Evolutionary conservation across 1,140 invertebrate species (phyloP).

Genomic region (Augochlora pura): DNA sequence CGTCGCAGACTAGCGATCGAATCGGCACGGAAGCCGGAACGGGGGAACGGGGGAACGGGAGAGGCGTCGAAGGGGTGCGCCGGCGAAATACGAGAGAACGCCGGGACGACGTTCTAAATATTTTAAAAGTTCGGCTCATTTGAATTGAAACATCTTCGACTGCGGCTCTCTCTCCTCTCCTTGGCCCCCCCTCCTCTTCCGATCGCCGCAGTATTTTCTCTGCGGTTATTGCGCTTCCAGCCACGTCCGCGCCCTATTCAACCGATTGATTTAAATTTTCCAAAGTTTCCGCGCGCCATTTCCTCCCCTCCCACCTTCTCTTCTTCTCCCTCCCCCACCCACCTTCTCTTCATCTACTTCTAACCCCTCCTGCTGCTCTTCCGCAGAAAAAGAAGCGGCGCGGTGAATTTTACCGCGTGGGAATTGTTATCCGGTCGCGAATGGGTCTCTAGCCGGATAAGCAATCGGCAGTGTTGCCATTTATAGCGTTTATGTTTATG

Average conservation of each 20-base stretch:
- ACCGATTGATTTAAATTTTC: conserved; percentile 66
- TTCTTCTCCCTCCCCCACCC: too few relatives aligned
- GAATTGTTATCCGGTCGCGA: background rate
- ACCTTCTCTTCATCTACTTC: too few relatives aligned
- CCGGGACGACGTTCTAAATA: conserved; percentile 64
- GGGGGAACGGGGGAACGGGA: background rate
- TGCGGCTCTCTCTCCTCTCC: conserved; percentile 17
- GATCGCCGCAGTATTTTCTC: conserved; percentile 51
- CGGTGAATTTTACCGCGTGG: background rate
- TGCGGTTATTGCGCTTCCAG: conserved; percentile 58
- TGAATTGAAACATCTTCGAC: conserved; percentile 69
- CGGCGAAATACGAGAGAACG: conserved; percentile 18
- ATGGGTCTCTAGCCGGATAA: background rate
- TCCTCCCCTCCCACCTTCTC: too few relatives aligned
- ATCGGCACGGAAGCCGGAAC: conserved; percentile 11
- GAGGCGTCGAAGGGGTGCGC: background rate
- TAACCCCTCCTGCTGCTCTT: too few relatives aligned
- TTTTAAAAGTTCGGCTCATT: conserved; percentile 71
- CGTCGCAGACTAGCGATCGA: conserved; percentile 44
- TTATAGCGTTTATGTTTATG: too few relatives aligned
- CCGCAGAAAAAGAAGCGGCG: too few relatives aligned
- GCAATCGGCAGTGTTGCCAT: too few relatives aligned
- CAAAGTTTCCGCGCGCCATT: conserved; percentile 52
- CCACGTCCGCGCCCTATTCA: conserved; percentile 37
- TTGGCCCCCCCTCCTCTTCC: conserved; percentile 19